Conservation (phyloP, 2,113 vertebrate genomes). For the Limnothrissa miodon region DNA sequence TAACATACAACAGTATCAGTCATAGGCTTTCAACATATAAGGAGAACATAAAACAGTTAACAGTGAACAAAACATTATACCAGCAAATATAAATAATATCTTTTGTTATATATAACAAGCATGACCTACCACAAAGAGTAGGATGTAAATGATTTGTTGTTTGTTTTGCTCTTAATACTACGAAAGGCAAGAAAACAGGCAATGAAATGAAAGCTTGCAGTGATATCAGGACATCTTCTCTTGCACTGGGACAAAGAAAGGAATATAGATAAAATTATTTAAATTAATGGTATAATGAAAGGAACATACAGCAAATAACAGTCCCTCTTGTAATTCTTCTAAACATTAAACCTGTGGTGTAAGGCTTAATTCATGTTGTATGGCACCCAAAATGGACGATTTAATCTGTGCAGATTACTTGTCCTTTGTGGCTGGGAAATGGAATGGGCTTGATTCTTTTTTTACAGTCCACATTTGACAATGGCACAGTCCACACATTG, state of each 20-base stretch:
- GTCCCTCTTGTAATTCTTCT: conserved; percentile 17
- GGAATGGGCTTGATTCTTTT: background rate
- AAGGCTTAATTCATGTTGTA: conserved; percentile 36
- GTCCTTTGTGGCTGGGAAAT: background rate
- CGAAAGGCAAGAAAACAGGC: conserved; percentile 43
- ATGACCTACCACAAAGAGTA: conserved; percentile 36
- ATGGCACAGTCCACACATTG: conserved; percentile 6
- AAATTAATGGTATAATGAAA: background rate
- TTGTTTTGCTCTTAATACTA: conserved; percentile 34
- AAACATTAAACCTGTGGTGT: conserved; percentile 28
- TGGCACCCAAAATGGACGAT: conserved; percentile 4
- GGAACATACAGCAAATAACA: conserved; percentile 28
- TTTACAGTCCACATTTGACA: background rate
- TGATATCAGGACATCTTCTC: conserved; percentile 15
- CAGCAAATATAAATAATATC: conserved; percentile 66
- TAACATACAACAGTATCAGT: conserved; percentile 38
- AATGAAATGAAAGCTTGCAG: conserved; percentile 30
- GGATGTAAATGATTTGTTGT: conserved; percentile 29
- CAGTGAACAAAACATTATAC: conserved; percentile 43
- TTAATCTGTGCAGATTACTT: background rate
- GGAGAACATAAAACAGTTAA: conserved; percentile 35
- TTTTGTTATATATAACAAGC: conserved; percentile 53
- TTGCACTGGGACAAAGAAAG: background rate
- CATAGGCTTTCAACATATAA: conserved; percentile 34
- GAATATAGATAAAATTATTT: background rate